phyloP scores from a whole-genome alignment of 2,888 invertebrate genomes.

The Balanococcus diminutus region DNA sequence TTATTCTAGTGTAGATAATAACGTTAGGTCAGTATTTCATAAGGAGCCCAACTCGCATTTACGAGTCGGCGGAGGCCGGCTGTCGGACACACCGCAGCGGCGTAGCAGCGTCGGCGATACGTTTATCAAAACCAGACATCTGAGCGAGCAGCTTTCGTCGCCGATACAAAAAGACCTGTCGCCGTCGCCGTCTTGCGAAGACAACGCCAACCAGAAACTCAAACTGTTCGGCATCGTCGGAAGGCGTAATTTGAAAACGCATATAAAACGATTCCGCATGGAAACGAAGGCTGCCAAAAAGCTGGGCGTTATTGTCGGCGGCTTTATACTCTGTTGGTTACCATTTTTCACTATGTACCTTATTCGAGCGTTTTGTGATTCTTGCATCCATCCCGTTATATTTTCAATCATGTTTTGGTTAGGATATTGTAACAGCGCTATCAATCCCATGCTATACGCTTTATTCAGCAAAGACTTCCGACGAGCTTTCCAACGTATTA shows the following conservation, averaged over 20 bases:
- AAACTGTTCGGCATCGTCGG: constrained; percentile 74
- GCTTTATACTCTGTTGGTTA: constrained; percentile 95
- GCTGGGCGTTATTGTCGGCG: constrained; percentile 94
- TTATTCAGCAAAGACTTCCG: constrained; percentile 94
- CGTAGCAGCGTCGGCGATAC: constrained; percentile 56
- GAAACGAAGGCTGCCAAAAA: constrained; percentile 98
- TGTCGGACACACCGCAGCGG: constrained; percentile 54
- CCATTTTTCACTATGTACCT: constrained; percentile 96
- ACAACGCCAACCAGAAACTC: constrained; percentile 59
- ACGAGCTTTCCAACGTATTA: constrained; percentile 90
- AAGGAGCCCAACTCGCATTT: constrained; percentile 65
- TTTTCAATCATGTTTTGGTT: constrained; percentile 96
- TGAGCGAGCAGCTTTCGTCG: constrained; percentile 58
- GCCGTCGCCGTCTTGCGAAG: constrained; percentile 60
- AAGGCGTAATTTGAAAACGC: constrained; percentile 86
- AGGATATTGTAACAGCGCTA: constrained; percentile 95
- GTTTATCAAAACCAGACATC: constrained; percentile 57
- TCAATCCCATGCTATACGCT: constrained; percentile 94
- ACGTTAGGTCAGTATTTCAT: constrained; percentile 30
- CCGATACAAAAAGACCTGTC: constrained; percentile 59
- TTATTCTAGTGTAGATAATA: constrained; percentile 64
- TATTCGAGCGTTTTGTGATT: constrained; percentile 83
- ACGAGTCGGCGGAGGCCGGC: constrained; percentile 63
- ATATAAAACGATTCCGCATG: constrained; percentile 90
- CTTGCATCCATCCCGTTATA: constrained; percentile 81